A percentile compares a stretch with the other conserved stretches of the same genome.
Evolutionary conservation across 2,113 vertebrate genomes (phyloP).

Genomic region (Thomomys bottae): DNA sequence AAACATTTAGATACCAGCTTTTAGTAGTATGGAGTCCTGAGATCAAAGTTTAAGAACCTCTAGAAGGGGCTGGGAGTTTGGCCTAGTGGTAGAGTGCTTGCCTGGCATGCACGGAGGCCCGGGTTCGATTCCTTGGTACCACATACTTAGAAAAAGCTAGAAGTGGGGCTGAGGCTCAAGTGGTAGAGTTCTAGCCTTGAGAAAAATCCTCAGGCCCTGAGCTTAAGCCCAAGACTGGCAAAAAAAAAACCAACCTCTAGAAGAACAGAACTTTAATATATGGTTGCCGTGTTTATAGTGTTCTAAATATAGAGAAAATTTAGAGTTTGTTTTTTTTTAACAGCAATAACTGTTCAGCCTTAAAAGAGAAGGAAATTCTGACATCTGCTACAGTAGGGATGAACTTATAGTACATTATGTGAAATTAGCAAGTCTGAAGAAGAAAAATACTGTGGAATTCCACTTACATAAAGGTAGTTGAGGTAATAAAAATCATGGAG

Average conservation of each 20-base stretch:
- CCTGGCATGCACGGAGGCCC: too few relatives aligned
- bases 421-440: background rate
- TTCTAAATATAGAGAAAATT: background rate
- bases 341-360: background rate
- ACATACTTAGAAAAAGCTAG: too few relatives aligned
- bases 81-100: too few relatives aligned
- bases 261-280: background rate
- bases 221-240: too few relatives aligned
- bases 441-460: background rate
- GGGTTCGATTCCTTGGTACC: too few relatives aligned
- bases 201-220: too few relatives aligned
- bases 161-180: too few relatives aligned
- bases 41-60: constrained; percentile 32
- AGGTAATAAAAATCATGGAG: background rate
- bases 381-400: background rate
- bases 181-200: too few relatives aligned
- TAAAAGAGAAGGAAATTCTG: background rate
- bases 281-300: background rate
- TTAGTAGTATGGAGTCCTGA: background rate
- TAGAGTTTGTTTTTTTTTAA: background rate
- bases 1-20: background rate
- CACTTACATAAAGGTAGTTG: background rate
- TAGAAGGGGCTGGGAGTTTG: too few relatives aligned
- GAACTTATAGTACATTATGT: background rate
- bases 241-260: too few relatives aligned